Base-by-base conservation (phyloP, 2,888 invertebrate species). In the Synergus itoensis region DNA sequence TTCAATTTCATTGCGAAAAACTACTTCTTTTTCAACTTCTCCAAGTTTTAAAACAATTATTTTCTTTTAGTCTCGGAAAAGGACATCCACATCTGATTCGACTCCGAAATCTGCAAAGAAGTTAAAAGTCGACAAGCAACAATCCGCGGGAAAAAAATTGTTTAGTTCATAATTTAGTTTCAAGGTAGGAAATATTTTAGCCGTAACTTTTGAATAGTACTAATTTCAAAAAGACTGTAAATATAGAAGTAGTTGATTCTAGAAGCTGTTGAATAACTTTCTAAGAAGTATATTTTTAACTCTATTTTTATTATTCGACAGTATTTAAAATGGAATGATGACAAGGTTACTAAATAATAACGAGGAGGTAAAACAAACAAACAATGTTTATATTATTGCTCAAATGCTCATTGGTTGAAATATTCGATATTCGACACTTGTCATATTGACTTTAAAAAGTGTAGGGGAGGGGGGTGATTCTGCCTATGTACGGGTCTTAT, bases 71-170 rank as follows among this genome's bases (percentile, higher is more conserved):
- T 89, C 92, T 36, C 91, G 91, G 9, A 94, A 94, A 90, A 91
- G 94, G 76, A 94, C 94, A 90, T 93, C 93, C 21, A 91, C 92
- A 28, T 83, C 86, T 28, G 91, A 90, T 77, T 82, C 88, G 1
- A 92, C 92, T 7, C 94, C 94, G 1, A 93, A 93, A 9, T 92
- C 91, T 77, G 88, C 93, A 9, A 92, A 94, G 48, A 94, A 94
- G 89, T 92, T 93, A 89, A 92, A 93, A 78, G 60, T 83, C 3
- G 28, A 48, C 4, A 84, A 87, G 4, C 79, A 77, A 2, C 81
- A 79, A 7, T 75, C 78, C 9, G 57, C 77, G 14, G 86, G 84
- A n/a, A 88, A 89, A 82, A 87, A 86, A 84, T 77, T 89, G 36
- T 89, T 88, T 79, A 64, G n/a, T 76, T 18, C 28, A 48, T 78